Evolutionary conservation across 2,797 vertebrate genomes (phyloP).

Genomic region (Sternarchorhynchus goeldii): DNA sequence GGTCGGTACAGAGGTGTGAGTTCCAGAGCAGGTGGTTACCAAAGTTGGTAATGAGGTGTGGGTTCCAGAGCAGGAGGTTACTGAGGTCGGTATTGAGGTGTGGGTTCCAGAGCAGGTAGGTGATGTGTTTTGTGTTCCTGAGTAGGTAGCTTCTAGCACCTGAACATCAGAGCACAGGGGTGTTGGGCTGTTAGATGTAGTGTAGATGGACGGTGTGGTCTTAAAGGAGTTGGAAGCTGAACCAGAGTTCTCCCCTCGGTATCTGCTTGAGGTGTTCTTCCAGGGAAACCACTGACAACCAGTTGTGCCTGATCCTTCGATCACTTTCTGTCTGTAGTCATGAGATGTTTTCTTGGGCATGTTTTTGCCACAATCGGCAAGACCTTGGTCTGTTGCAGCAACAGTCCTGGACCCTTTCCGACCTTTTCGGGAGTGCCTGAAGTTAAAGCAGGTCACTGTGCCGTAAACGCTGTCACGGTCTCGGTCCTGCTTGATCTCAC

Average conservation of each 20-base stretch:
- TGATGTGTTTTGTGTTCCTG: slow-evolving; percentile 1
- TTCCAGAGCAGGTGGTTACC: too few species aligned
- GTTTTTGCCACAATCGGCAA: neutral
- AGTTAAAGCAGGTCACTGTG: slow-evolving; percentile 58
- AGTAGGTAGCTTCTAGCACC: slow-evolving; percentile 16
- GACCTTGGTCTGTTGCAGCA: neutral
- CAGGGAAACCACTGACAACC: slow-evolving; percentile 73
- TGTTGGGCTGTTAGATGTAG: slow-evolving; percentile 47
- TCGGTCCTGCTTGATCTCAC: slow-evolving; percentile 55
- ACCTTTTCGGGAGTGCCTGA: slow-evolving; percentile 52
- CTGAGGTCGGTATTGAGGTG: slow-evolving; percentile 18
- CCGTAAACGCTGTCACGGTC: slow-evolving; percentile 53
- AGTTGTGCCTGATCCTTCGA: slow-evolving; percentile 47
- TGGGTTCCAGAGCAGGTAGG: slow-evolving; percentile 57
- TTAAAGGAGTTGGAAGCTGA: neutral
- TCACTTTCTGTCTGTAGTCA: slow-evolving; percentile 29
- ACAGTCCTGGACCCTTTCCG: slow-evolving; percentile 12
- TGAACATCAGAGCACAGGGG: slow-evolving; percentile 26
- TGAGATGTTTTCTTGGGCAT: neutral
- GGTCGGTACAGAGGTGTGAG: neutral
- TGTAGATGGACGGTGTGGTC: slow-evolving; percentile 44
- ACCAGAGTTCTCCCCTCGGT: slow-evolving; percentile 61
- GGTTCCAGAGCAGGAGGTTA: slow-evolving; percentile 55
- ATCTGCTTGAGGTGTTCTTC: slow-evolving; percentile 57
- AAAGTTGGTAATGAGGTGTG: too few species aligned